Base-by-base conservation (phyloP, 2,888 invertebrate species). In the Lepeophtheirus nordmannii region DNA sequence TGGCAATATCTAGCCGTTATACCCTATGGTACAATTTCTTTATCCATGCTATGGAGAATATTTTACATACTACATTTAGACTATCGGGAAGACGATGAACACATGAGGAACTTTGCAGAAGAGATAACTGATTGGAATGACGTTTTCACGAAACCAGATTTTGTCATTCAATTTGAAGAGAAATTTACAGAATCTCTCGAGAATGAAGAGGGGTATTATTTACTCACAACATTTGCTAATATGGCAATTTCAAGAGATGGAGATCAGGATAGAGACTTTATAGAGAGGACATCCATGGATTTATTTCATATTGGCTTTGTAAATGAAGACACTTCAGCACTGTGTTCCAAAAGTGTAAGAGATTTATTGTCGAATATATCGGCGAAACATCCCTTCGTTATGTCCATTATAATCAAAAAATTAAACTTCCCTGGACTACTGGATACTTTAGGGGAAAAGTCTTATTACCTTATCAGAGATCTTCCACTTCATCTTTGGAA, bases 181-280 rank as follows among this genome's bases (percentile, higher is more conserved):
- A 57, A 64, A 8, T 64, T 41, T 64, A 12, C 22, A 57, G 64
- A 40, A 7, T 53, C 64, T 14, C 37, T 61, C 30, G 64, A 64
- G 1, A 83, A 84, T 58, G 85, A 84, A 65, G 87, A 89, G 73
- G 81, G 83, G 62, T 85, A 85, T 73, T 88, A 86, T 76, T 77
- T 88, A 60, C 74, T 89, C 62, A 86, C 86, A 68, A 83, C 87
- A 2, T 83, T 87, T 73, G 83, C 86, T 58, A 86, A 86, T 74
- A 87, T 89, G 85, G 86, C 85, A 12, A 77, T 85, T 72, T 81
- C 82, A 5, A 78, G 87, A 68, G 73, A 74, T 58, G 73, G n/a
- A n/a, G 14, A 76, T 10, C 75, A 77, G 62, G 85, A 87, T 72
- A 79, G 80, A 72, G 78, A 80, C 37, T 83, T 87, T 71, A 81